Conservation (phyloP, 37 sponge, comb jelly and placozoan species). For the Eunapius fragilis region DNA sequence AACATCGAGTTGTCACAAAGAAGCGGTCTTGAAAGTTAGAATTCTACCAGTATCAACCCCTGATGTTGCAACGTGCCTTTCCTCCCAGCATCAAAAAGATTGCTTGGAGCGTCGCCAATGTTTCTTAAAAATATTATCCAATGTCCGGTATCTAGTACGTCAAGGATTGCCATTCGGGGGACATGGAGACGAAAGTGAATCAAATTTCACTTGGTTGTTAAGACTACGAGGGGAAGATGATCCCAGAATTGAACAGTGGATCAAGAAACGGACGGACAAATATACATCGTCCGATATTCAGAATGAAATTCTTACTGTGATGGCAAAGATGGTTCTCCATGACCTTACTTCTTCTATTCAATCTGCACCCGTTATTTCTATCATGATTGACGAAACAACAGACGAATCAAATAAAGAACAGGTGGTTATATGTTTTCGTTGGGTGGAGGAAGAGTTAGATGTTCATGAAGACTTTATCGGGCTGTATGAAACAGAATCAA, state of each 20-base stretch:
- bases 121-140: constrained; percentile 26
- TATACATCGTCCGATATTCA: constrained; percentile 61
- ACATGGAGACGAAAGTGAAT: constrained; percentile 23
- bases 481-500: constrained; percentile 25
- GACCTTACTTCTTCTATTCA: constrained; percentile 20
- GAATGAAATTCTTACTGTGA: constrained; percentile 52
- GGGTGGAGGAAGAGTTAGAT: constrained; percentile 55
- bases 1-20: constrained; percentile 15
- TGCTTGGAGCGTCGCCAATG: constrained; percentile 9
- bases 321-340: constrained; percentile 46
- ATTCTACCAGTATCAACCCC: constrained; percentile 11
- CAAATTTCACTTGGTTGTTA: constrained; percentile 54
- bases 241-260: constrained; percentile 38
- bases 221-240: constrained; percentile 50
- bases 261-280: constrained; percentile 56
- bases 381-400: constrained; percentile 68
- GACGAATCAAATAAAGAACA: constrained; percentile 60
- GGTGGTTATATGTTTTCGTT: constrained; percentile 37
- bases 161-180: constrained; percentile 50
- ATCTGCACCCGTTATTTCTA: constrained; percentile 14
- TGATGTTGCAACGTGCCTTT: constrained; percentile 25
- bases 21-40: constrained; percentile 22
- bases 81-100: constrained; percentile 16
- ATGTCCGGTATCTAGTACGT: constrained; percentile 13
- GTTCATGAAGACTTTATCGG: constrained; percentile 57